Evolutionary conservation across 2,113 vertebrate genomes (phyloP), one percentile per base, ranked within the genome.

Genomic region (Scomber colias): DNA sequence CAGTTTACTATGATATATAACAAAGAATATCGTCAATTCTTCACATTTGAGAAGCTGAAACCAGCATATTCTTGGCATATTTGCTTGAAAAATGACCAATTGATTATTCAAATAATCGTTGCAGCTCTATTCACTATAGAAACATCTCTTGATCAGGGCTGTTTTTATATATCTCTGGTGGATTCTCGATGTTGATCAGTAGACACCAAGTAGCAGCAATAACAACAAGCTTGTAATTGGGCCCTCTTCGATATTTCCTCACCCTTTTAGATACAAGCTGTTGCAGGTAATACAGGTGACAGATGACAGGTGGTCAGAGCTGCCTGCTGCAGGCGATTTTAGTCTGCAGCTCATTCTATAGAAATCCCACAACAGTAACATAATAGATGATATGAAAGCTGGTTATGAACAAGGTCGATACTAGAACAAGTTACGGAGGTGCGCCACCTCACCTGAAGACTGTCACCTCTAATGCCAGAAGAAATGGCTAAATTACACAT

Each of bases 261-360:
- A 14, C 3, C 66, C 56, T 66, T 63, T 65, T 57, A 60, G 72
- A 65, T 61, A 54, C 76, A 77, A 82, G 76, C 84, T 66, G 83
- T 70, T 84, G 78, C 75, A 65, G 80, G 79, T 77, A 55, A 16
- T 50, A 60, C 70, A 71, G 17, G 40, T 82, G 81, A 83, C 65
- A 31, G 83, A 75, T 89, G 82, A 88, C 83, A 81, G 80, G 71
- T 83, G 75, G 62, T 69, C 61, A 59, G 82, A 73, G 46, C 75
- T 19, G 40, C 40, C 31, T 24, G 66, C 75, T 70, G 72, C 57
- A 44, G 69, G 78, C 27, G 0, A 16, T 30, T 24, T 0, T 21
- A 24, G 53, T 27, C 74, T 65, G n/a, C 30, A 19, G 71, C 50
- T 79, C 53, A 48, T 79, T 74, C 64, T 40, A 21, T 73, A 72